Evolutionary conservation across 2,797 vertebrate genomes (phyloP).

Genomic region (Anguilla marmorata): DNA sequence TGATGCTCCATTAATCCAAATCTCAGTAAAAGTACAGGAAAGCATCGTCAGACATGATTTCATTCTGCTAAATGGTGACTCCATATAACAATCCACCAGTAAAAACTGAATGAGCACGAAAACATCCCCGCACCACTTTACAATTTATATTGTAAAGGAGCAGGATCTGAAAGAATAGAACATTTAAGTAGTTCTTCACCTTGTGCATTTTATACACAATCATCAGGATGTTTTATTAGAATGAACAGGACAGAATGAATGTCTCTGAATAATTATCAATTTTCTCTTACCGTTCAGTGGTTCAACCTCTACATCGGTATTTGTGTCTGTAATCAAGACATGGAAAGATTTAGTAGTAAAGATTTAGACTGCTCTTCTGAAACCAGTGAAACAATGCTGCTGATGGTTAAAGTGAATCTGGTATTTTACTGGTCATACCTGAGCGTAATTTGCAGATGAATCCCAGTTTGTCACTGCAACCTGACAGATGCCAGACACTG

Average conservation of each 20-base stretch:
- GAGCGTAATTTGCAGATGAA: slow-evolving; percentile 85
- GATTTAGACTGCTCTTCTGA: neutral
- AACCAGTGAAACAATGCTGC: neutral
- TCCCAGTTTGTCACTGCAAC: slow-evolving; percentile 76
- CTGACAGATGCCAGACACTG: slow-evolving; percentile 78
- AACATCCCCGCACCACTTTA: neutral
- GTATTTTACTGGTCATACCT: slow-evolving; percentile 64
- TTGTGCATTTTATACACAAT: neutral
- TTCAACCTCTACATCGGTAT: slow-evolving; percentile 69
- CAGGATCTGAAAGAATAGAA: neutral
- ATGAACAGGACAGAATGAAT: neutral
- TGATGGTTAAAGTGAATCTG: neutral
- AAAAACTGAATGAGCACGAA: neutral
- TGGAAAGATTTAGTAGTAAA: neutral
- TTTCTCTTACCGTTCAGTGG: slow-evolving; percentile 68
- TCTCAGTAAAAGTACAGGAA: neutral
- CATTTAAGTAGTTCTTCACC: neutral
- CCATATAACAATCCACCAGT: too few relatives aligned
- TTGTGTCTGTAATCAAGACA: slow-evolving; percentile 58
- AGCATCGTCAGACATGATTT: too few relatives aligned
- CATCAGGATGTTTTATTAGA: neutral
- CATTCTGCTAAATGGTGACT: too few relatives aligned
- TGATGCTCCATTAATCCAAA: neutral
- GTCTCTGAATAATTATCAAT: neutral
- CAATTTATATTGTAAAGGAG: neutral